phyloP scores from a whole-genome alignment of 2,797 vertebrate species.

The Ptychadena robeensis region DNA sequence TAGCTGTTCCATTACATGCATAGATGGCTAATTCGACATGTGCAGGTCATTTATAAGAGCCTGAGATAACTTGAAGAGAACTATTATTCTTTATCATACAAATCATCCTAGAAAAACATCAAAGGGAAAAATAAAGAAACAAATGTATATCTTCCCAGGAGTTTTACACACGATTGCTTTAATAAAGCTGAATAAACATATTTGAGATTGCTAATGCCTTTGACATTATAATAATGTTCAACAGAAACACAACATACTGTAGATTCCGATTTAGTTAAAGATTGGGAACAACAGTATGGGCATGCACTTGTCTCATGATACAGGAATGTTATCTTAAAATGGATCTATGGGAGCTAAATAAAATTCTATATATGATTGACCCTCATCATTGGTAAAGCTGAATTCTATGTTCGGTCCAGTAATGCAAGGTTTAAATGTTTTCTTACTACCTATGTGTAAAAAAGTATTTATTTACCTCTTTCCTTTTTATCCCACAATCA shows the following conservation, averaged over 20 bases:
- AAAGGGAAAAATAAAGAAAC: constrained; percentile 38
- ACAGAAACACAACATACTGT: constrained; percentile 49
- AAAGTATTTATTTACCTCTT: too few species aligned
- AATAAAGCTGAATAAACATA: constrained; percentile 58
- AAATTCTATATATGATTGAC: too few species aligned
- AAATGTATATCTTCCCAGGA: constrained; percentile 43
- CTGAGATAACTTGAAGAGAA: constrained; percentile 38
- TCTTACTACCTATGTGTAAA: too few species aligned
- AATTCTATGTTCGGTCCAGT: too few species aligned
- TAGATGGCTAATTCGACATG: constrained; percentile 30
- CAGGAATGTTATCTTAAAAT: background rate
- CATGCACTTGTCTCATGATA: constrained; percentile 50
- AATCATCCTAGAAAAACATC: constrained; percentile 44
- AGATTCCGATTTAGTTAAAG: background rate
- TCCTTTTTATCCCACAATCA: too few species aligned
- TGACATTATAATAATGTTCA: constrained; percentile 54
- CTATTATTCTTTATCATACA: constrained; percentile 30
- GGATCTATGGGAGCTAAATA: too few species aligned
- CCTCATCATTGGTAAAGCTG: too few species aligned
- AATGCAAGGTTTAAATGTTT: too few species aligned
- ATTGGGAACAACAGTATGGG: constrained; percentile 24
- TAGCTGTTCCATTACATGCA: background rate
- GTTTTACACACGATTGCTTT: constrained; percentile 48
- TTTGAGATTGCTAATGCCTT: constrained; percentile 42
- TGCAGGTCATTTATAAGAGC: constrained; percentile 32